Conservation (phyloP, 2,113 vertebrate genomes). For the Myiozetetes cayanensis region DNA sequence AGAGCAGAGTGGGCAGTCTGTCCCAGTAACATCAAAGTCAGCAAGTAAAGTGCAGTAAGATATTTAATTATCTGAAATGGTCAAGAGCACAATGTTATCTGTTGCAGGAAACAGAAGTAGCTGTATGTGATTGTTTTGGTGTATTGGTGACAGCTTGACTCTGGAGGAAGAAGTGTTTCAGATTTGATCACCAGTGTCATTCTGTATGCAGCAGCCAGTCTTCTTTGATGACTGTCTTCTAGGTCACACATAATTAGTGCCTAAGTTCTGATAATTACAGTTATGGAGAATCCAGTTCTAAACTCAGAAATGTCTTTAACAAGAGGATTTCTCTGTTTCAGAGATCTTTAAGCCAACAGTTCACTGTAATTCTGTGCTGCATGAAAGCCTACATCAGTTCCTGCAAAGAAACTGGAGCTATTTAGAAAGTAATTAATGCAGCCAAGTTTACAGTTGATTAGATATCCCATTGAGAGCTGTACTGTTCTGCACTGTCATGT, state of each 20-base stretch:
- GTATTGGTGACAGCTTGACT: neutral
- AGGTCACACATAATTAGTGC: neutral
- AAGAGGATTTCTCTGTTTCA: neutral
- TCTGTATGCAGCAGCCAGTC: neutral
- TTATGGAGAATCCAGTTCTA: neutral
- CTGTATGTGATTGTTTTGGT: neutral
- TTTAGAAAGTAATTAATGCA: slow-evolving; percentile 31
- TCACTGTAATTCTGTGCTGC: neutral
- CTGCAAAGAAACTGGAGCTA: neutral
- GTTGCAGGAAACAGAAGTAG: neutral
- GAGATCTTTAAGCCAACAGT: neutral
- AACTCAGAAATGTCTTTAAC: neutral
- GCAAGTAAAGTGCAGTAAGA: neutral
- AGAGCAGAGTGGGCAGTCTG: neutral
- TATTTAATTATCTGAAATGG: neutral
- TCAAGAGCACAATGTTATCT: neutral
- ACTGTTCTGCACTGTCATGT: neutral
- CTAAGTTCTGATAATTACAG: neutral
- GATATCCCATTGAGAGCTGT: neutral
- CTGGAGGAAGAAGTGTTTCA: fast-evolving
- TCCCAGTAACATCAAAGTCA: neutral
- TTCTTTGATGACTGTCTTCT: neutral
- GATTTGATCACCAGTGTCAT: neutral
- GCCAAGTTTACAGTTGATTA: slow-evolving; percentile 22
- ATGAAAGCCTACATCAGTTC: neutral